Evolutionary conservation across 2,888 invertebrate species (phyloP), one percentile per base, ranked within the genome.

Genomic region (Tetrapedia diversipes): DNA sequence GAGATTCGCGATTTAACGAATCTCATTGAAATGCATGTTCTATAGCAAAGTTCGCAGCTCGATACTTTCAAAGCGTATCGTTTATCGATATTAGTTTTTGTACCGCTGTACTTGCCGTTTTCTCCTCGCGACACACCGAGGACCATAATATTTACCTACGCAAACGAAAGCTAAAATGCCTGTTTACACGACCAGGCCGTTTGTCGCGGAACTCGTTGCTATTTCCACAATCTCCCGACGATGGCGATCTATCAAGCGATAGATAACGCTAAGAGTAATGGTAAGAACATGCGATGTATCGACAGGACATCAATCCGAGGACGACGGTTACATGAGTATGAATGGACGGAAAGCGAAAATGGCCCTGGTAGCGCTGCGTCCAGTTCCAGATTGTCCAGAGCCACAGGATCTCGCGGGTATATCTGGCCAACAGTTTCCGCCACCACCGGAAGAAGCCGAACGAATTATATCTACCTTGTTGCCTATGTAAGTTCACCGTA

Each of bases 311-410:
- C 96, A 96, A 91, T 96, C 96, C 70, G 97, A 97, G 92, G 97
- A 97, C 94, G 97, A 97, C 94, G 97, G 97, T 92, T 97, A 97
- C 93, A 97, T 97, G 96, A 97, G 97, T 93, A 96, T 97, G 94
- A 97, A 97, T 94, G 97, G 97, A 86, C 94, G 96, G 91, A 95
- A 95, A 92, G 94, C 95, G 86, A 95, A 95, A 92, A 95, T 95
- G 92, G 94, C 95, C 90, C 92, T 95, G 91, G 94, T 91, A 86
- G 91, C 90, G 78, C 74, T 91, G 77, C 91, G 91, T 87, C 91
- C 91, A 94, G 91, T 95, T 94, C 93, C 95, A 93, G 92, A 95
- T 94, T 88, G 91, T 92, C 92, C 93, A 73, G 92, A 92, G 84
- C 93, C 92, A 73, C 93, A 92, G 87, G 93, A 93, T 87, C 82